phyloP scores from a whole-genome alignment of 2,888 invertebrate species.

The Andrena flavipes region DNA sequence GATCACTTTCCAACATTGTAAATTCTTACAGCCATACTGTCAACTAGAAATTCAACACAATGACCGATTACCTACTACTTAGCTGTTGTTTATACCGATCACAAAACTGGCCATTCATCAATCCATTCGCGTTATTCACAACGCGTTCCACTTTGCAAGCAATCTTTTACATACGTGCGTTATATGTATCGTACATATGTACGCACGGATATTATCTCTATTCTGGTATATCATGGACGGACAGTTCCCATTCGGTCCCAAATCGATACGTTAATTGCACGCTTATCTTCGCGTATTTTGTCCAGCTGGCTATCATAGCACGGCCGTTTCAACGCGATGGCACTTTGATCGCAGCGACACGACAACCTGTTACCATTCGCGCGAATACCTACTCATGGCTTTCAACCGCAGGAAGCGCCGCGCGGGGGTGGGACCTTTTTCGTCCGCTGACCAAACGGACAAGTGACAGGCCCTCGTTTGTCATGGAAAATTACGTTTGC shows the following conservation, averaged over 20 bases:
- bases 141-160: background rate
- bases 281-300: constrained; percentile 56
- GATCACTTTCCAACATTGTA: too few relatives aligned
- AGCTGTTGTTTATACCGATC: background rate
- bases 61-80: background rate
- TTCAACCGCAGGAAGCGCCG: constrained; percentile 4
- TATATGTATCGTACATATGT: background rate
- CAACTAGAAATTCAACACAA: too few relatives aligned
- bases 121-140: constrained; percentile 31
- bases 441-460: background rate
- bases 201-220: constrained; percentile 45
- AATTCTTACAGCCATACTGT: too few relatives aligned
- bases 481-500: constrained; percentile 44
- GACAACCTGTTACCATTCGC: constrained; percentile 52
- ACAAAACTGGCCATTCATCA: constrained; percentile 30
- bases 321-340: constrained; percentile 37
- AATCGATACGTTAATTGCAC: constrained; percentile 57
- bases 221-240: constrained; percentile 17
- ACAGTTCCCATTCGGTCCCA: constrained; percentile 39
- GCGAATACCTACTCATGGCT: constrained; percentile 15
- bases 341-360: constrained; percentile 42
- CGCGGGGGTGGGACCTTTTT: constrained; percentile 14
- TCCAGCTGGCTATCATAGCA: constrained; percentile 29
- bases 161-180: background rate
- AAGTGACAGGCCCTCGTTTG: constrained; percentile 29